Percentiles rank a stretch among this genome's conserved stretches.
These are phyloP conservation scores for Cheilosia variabilis DNA, from an alignment of 2,888 invertebrate species.

Conservation along the genomic window DNA sequence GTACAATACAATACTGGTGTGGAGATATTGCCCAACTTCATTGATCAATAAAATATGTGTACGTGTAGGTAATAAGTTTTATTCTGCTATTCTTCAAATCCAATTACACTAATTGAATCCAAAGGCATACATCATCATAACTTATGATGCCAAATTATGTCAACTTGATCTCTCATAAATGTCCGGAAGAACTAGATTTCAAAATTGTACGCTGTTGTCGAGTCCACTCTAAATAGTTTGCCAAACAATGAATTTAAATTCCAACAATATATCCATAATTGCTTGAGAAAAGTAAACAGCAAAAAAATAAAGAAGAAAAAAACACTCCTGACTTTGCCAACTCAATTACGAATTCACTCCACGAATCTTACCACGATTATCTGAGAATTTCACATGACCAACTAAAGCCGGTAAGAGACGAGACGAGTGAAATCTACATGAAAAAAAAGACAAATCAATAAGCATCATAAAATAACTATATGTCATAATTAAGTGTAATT, in stretches of 20 bases:
- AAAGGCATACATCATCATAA: slow-evolving; percentile 35
- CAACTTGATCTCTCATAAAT: slow-evolving; percentile 47
- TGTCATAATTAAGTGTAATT: slow-evolving; percentile 73
- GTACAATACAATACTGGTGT: too few relatives aligned
- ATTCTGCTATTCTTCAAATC: slow-evolving; percentile 2
- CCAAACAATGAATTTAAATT: slow-evolving; percentile 63
- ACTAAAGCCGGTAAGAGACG: not conserved
- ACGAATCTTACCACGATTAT: slow-evolving; percentile 68
- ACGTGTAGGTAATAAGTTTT: too few relatives aligned
- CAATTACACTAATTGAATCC: slow-evolving; percentile 45
- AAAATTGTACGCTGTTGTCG: slow-evolving; percentile 13
- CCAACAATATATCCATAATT: slow-evolving; percentile 55
- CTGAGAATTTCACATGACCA: slow-evolving; percentile 35
- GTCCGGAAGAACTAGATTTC: slow-evolving; percentile 57
- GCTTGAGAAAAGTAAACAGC: slow-evolving; percentile 43
- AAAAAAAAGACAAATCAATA: slow-evolving; percentile 59
- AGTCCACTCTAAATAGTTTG: slow-evolving; percentile 35
- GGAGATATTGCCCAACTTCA: too few relatives aligned
- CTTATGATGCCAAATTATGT: slow-evolving; percentile 47
- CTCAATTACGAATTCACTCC: slow-evolving; percentile 67
- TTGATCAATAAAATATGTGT: too few relatives aligned
- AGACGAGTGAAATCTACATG: slow-evolving; percentile 15
- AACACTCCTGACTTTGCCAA: slow-evolving; percentile 39
- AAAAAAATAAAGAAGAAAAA: not conserved
- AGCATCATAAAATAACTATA: slow-evolving; percentile 72